These are phyloP conservation scores for Dicyrtomina minuta DNA, from an alignment of 2,888 invertebrate species.

Conservation along the genomic window DNA sequence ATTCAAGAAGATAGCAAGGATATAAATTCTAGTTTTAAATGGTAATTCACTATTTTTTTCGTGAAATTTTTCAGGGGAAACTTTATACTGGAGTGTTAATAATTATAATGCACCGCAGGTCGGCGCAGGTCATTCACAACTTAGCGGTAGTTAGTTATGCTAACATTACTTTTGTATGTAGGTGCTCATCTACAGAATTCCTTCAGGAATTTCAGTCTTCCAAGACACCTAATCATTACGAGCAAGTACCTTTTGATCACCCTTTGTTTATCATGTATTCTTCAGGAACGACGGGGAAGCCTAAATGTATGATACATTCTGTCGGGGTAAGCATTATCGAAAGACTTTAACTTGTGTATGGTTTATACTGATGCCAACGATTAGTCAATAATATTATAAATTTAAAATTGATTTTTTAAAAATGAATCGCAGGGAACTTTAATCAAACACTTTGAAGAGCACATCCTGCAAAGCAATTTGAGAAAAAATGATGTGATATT, in stretches of 20 bases:
- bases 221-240: constrained; percentile 55
- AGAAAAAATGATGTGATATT: constrained; percentile 59
- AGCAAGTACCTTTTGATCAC: constrained; percentile 62
- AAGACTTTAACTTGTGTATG: not conserved
- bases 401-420: constrained; percentile 41
- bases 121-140: too few species aligned
- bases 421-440: too few species aligned
- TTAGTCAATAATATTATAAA: not conserved
- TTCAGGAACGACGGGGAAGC: constrained; percentile 64
- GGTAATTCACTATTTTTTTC: constrained; percentile 20
- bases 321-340: constrained; percentile 58
- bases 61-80: too few species aligned
- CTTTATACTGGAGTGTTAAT: too few species aligned
- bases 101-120: too few species aligned
- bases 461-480: constrained; percentile 60
- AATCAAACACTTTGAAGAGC: constrained; percentile 62
- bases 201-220: constrained; percentile 34
- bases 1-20: constrained; percentile 21
- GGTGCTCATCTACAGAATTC: constrained; percentile 45
- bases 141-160: too few species aligned
- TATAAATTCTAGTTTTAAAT: not conserved
- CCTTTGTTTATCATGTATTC: constrained; percentile 63
- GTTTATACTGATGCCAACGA: not conserved
- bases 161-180: too few species aligned
- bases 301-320: constrained; percentile 64